Conservation (phyloP, 2,888 invertebrate genomes). For the Ennomos quercinarius region DNA sequence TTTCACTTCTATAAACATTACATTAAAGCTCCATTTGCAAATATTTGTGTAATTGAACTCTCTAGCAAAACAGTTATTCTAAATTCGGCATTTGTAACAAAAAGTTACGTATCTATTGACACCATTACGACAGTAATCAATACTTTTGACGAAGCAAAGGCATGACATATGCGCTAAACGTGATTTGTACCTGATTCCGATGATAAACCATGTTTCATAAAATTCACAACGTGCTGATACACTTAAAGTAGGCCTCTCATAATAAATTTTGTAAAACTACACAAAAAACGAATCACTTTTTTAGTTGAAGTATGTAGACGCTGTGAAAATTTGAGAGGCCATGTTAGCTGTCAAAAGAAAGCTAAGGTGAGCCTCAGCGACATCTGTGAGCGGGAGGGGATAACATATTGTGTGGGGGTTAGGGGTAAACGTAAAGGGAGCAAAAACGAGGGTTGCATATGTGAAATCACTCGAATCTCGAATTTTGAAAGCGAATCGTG, state of each 20-base stretch:
- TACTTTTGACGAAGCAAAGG: constrained; percentile 49
- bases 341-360: constrained; percentile 48
- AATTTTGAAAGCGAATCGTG: constrained; percentile 20
- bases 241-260: constrained; percentile 30
- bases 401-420: constrained; percentile 9
- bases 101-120: constrained; percentile 32
- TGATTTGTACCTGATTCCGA: constrained; percentile 33
- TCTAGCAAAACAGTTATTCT: constrained; percentile 14
- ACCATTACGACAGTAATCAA: constrained; percentile 58
- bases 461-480: constrained; percentile 9
- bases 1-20: constrained; percentile 5
- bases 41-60: constrained; percentile 1
- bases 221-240: constrained; percentile 20
- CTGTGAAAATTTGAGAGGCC: constrained; percentile 36
- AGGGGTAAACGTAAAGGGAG: constrained; percentile 14
- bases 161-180: constrained; percentile 37
- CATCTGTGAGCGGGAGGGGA: constrained; percentile 43
- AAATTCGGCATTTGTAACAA: constrained; percentile 27
- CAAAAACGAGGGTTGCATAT: constrained; percentile 22
- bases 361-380: constrained; percentile 31
- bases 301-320: constrained; percentile 19
- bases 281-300: constrained; percentile 14
- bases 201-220: constrained; percentile 26
- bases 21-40: constrained; percentile 9
- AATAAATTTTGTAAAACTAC: constrained; percentile 22